Percentiles rank a stretch among this genome's conserved stretches.
Evolutionary conservation across 1,140 invertebrate genomes (phyloP).

Genomic region (Paraescarpia echinospica): DNA sequence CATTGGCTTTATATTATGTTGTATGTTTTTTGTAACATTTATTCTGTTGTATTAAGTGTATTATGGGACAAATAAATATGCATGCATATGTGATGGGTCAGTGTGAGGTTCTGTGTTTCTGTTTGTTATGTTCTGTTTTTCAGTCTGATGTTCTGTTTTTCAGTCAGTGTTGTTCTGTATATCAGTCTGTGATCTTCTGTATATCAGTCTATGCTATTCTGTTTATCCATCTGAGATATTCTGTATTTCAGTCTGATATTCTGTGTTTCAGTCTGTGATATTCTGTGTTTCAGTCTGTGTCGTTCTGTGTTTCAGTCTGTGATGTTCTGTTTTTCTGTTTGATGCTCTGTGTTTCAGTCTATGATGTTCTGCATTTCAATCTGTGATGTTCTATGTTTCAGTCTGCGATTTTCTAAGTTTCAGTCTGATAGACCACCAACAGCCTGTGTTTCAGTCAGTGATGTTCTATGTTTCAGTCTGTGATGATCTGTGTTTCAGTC

Average conservation of each 20-base stretch:
- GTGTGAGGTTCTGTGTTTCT: not conserved
- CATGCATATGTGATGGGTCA: not conserved
- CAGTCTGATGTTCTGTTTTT: not conserved
- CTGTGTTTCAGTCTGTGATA: not conserved
- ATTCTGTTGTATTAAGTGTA: too few relatives aligned
- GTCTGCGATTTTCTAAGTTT: not conserved
- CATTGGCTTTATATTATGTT: too few relatives aligned
- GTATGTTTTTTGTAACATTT: too few relatives aligned
- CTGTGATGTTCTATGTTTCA: not conserved
- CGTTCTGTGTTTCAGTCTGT: not conserved
- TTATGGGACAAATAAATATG: too few relatives aligned
- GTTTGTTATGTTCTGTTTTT: not conserved
- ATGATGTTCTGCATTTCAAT: not conserved
- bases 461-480: slow-evolving; percentile 1
- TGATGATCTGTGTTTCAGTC: not conserved
- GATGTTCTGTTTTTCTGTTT: not conserved
- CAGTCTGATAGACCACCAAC: too few relatives aligned
- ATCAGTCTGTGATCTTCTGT: not conserved
- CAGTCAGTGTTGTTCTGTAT: not conserved
- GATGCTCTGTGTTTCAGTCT: not conserved
- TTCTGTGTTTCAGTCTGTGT: not conserved
- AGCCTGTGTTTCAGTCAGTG: not conserved
- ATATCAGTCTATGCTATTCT: not conserved
- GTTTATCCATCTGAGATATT: not conserved
- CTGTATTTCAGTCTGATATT: not conserved